Percentiles rank a stretch among this genome's conserved stretches.
Conservation (phyloP, 2,797 vertebrate species). For the Pseudochirops cupreus region DNA sequence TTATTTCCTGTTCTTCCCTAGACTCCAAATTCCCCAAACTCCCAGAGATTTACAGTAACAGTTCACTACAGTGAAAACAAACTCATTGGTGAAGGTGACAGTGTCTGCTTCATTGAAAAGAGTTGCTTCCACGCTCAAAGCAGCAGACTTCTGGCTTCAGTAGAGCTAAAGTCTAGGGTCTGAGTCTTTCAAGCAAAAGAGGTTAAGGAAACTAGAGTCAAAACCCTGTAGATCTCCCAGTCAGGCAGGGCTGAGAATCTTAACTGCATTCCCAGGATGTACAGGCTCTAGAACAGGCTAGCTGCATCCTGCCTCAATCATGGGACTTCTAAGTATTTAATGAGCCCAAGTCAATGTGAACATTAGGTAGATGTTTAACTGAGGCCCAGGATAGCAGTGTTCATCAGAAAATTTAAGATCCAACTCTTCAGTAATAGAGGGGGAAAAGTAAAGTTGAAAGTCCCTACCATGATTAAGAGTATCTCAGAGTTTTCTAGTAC, state of each 20-base stretch:
- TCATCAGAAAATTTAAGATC: not conserved
- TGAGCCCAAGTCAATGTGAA: not conserved
- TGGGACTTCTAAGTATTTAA: not conserved
- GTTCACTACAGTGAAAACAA: not conserved
- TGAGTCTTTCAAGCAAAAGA: not conserved
- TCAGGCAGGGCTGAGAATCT: not conserved
- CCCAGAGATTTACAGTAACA: not conserved
- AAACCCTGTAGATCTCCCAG: not conserved
- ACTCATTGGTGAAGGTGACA: not conserved
- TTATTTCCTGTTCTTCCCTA: not conserved
- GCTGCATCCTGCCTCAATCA: not conserved
- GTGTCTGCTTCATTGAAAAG: not conserved
- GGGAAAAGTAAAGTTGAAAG: not conserved
- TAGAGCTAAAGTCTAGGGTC: not conserved
- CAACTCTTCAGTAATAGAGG: not conserved
- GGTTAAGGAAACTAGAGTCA: not conserved
- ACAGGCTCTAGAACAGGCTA: not conserved
- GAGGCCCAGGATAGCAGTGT: not conserved
- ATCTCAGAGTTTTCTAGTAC: not conserved
- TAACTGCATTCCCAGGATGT: not conserved
- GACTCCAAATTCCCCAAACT: not conserved
- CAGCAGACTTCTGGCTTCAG: not conserved
- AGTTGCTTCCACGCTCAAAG: not conserved
- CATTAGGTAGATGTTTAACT: not conserved
- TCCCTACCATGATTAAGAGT: not conserved